Evolutionary conservation across 2,113 vertebrate genomes (phyloP).

Genomic region (Lucifuga dentata): DNA sequence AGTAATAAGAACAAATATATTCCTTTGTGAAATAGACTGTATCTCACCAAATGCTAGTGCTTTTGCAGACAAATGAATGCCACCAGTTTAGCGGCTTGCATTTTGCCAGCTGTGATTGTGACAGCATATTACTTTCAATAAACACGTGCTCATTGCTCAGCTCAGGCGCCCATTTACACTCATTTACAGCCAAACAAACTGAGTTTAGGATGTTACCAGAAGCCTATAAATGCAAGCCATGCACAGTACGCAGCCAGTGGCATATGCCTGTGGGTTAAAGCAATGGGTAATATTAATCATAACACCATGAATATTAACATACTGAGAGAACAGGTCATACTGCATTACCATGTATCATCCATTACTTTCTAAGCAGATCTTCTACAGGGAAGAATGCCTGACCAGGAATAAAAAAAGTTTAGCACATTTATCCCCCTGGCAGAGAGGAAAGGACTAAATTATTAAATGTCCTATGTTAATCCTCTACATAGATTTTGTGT

Average conservation of each 20-base stretch:
- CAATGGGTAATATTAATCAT: conserved; percentile 79
- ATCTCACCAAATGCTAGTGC: conserved; percentile 50
- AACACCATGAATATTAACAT: conserved; percentile 80
- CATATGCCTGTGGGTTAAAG: conserved; percentile 62
- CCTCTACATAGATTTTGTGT: conserved; percentile 32
- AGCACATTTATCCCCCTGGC: conserved; percentile 75
- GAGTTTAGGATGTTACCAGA: conserved; percentile 61
- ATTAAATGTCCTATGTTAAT: conserved; percentile 58
- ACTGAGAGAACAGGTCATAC: conserved; percentile 69
- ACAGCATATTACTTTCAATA: conserved; percentile 76
- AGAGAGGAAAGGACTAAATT: conserved; percentile 59
- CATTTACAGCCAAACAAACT: conserved; percentile 67
- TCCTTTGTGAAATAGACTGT: conserved; percentile 40
- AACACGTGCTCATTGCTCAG: conserved; percentile 66
- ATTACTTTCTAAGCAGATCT: conserved; percentile 75
- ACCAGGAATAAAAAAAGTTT: conserved; percentile 68
- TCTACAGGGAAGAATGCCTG: conserved; percentile 61
- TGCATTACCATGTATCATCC: conserved; percentile 73
- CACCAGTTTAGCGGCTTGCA: conserved; percentile 41
- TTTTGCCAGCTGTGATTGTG: conserved; percentile 69
- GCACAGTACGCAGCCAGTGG: conserved; percentile 59
- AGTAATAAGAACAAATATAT: conserved; percentile 27
- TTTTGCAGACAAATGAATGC: conserved; percentile 56
- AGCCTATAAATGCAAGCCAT: conserved; percentile 60
- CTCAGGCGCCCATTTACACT: conserved; percentile 71